Evolutionary conservation across 2,888 invertebrate genomes (phyloP), one percentile per base, ranked within the genome.

Genomic region (Odontothrips loti): DNA sequence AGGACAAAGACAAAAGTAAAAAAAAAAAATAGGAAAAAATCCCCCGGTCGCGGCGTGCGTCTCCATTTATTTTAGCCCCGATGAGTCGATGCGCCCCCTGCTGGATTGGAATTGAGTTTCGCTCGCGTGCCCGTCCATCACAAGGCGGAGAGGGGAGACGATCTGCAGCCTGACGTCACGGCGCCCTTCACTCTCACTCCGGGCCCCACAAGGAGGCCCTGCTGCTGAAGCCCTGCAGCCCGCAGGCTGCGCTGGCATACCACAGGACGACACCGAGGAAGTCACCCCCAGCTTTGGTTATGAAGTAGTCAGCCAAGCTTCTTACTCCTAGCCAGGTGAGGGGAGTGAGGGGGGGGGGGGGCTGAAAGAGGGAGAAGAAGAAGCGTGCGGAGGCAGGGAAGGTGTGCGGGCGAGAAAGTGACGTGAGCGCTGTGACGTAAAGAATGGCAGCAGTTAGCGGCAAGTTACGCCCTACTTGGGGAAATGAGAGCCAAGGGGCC

Each of bases 371-470:
- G 34, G 34, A 43, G 34, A 43, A 43, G 34, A 51, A 10, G 9
- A 51, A 12, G 51, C 6, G 10, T 43, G 23, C n/a, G 68, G 68
- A 20, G 68, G 68, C 23, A n/a, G 63, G 68, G 27, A 23, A n/a
- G 68, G 68, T 27, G 58, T 6, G 27, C 58, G 68, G 68, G 68
- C 23, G 27, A 27, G 27, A 75, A 27, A 75, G 68, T 75, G 68
- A 75, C 68, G 68, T 27, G 27, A 58, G 58, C 58, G 58, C 58
- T 43, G 34, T 43, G 58, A 12, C 68, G 68, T 75, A 75, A 75
- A 75, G 68, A 75, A 75, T 75, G 68, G 68, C 68, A 75, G 68
- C 68, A 75, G 68, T 75, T 75, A 75, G 68, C 68, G 68, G 68
- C 68, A 27, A 75, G 68, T 75, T 75, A 75, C 68, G 68, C 68